phyloP scores from a whole-genome alignment of 2,888 invertebrate genomes.

The Parasteatoda lunata region DNA sequence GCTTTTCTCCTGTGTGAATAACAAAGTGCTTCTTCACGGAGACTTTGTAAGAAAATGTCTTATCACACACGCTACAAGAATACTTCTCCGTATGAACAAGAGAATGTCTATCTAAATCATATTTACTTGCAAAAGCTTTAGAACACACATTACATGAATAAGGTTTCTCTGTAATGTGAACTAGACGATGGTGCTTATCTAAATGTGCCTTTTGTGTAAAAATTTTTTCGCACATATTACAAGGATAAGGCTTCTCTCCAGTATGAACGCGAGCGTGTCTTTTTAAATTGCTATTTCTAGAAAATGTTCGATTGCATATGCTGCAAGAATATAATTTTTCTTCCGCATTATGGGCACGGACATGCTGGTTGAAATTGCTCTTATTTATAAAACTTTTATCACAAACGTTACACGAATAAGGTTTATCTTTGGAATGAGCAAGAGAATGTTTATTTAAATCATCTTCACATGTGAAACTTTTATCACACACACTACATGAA shows the following conservation, averaged over 20 bases:
- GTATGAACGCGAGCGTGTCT: neutral
- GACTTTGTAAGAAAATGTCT: neutral
- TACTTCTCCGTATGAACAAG: neutral
- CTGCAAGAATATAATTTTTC: neutral
- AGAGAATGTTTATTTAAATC: neutral
- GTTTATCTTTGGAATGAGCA: neutral
- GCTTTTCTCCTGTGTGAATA: slow-evolving; percentile 13
- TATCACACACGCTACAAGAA: neutral
- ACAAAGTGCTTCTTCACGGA: neutral
- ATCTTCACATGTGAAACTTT: neutral
- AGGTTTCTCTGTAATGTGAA: slow-evolving; percentile 12
- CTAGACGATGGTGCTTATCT: neutral
- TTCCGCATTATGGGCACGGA: neutral
- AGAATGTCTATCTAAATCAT: neutral
- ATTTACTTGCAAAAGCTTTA: neutral
- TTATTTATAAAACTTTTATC: neutral
- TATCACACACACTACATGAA: neutral
- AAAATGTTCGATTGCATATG: neutral
- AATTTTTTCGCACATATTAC: slow-evolving; percentile 9
- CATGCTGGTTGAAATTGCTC: neutral
- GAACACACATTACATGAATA: neutral
- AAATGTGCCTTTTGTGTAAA: neutral
- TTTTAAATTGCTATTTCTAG: neutral
- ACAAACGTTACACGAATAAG: slow-evolving; percentile 14
- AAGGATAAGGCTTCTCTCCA: neutral